A percentile compares a stretch with the other conserved stretches of the same genome.
Conservation (phyloP, 1,140 invertebrate genomes). For the Dinoponera quadriceps region DNA sequence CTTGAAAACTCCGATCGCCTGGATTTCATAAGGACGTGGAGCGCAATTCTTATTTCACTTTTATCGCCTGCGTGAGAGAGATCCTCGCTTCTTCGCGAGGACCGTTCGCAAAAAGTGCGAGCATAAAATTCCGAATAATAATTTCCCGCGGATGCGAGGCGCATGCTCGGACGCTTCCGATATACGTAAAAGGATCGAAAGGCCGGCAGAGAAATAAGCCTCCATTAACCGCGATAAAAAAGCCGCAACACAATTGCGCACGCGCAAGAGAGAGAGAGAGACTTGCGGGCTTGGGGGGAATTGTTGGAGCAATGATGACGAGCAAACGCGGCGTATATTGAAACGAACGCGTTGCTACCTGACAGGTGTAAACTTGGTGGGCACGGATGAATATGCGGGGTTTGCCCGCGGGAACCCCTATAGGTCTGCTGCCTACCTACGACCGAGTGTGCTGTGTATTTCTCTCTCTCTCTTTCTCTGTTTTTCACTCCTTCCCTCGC, state of each 20-base stretch:
- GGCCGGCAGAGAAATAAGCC: neutral
- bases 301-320: slow-evolving; percentile 12
- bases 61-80: too few species aligned
- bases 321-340: slow-evolving; percentile 9
- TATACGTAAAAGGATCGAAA: neutral
- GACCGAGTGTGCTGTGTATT: too few species aligned
- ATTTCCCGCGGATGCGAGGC: too few species aligned
- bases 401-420: slow-evolving; percentile 30
- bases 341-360: slow-evolving; percentile 37
- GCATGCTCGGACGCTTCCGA: too few species aligned
- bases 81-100: too few species aligned
- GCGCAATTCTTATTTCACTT: too few species aligned
- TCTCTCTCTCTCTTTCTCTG: neutral
- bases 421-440: slow-evolving; percentile 11
- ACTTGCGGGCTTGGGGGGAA: neutral
- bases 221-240: neutral
- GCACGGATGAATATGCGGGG: slow-evolving; percentile 67
- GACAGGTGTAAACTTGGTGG: slow-evolving; percentile 67
- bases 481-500: neutral
- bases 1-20: neutral
- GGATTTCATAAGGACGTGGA: neutral
- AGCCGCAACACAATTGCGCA: neutral
- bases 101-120: too few species aligned
- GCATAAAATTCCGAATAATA: too few species aligned
- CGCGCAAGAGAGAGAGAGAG: neutral